These are phyloP conservation scores for Bombus consobrinus DNA, from an alignment of 1,140 invertebrate genomes.

Conservation along the genomic window DNA sequence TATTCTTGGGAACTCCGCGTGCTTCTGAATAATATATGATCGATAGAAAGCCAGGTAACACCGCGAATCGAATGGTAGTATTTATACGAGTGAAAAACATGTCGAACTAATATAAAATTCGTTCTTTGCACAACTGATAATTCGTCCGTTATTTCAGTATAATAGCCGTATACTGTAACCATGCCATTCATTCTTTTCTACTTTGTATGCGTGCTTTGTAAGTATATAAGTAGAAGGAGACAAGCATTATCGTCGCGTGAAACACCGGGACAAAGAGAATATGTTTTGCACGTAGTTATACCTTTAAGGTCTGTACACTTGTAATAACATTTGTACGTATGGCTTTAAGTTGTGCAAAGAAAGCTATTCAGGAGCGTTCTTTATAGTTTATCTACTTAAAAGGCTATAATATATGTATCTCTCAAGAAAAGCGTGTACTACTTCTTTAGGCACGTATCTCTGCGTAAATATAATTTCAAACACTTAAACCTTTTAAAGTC, in stretches of 20 bases:
- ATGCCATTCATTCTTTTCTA: background rate
- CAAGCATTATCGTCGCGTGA: background rate
- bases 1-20: slow-evolving; percentile 43
- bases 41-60: slow-evolving; percentile 16
- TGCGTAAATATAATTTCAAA: background rate
- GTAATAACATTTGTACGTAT: background rate
- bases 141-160: background rate
- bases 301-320: background rate
- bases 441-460: background rate
- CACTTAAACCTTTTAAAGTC: background rate
- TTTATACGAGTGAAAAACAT: background rate
- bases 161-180: no score
- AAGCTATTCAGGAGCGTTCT: background rate
- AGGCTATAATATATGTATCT: background rate
- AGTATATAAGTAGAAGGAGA: background rate
- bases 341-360: background rate
- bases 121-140: background rate
- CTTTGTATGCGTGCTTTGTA: background rate
- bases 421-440: no score
- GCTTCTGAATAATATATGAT: slow-evolving; percentile 46
- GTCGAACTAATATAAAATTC: background rate
- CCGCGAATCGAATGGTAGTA: background rate
- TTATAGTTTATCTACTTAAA: background rate
- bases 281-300: background rate
- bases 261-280: slow-evolving; percentile 19